Base-by-base conservation (phyloP, 2,113 vertebrate species). In the Hippocampus guttulatus region DNA sequence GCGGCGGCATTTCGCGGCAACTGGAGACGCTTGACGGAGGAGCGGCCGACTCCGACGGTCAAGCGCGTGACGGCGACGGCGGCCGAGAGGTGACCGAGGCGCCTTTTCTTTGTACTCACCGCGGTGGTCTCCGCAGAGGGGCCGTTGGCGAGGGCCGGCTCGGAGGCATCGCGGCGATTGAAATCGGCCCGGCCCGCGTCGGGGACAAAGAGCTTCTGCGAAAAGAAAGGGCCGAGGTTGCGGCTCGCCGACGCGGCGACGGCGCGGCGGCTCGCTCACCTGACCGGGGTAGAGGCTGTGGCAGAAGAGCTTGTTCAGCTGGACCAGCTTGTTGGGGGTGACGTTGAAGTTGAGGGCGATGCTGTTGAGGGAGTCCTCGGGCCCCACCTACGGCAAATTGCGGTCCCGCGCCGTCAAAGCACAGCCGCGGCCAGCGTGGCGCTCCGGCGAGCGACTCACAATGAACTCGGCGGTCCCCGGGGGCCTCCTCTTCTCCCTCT, bases 271-370 rank as follows among this genome's bases (percentile, higher is more conserved):
- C 10, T 7, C 16, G 25, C 85, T 88, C 93, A 98, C 96, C 95
- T 98, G 97, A 75, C 96, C 95, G 40, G 96, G 93, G 85, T 97
- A 94, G 77, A 99, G 91, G 0, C 95, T 97, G 61, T 91, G 95
- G 0, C 94, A 94, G 81, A 95, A 98, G 78, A 99, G 95, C 71
- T 94, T 95, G 90, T 99, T 99, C 68, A 98, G 87, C 84, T 98
- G 95, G 81, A 98, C 96, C 84, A 98, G 91, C 84, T 96, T 95
- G 89, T 97, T 98, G 52, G 97, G 97, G 68, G 95, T 99, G 90
- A 97, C 73, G 83, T 98, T 98, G 89, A 96, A 99, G 78, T 95
- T 96, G 73, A 99, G 90, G 21, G 97, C 96, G 72, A 98, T 96
- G 82, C 94, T 95, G 92, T 95, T 97, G 68, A 99, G 90, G 16